Evolutionary conservation across 2,113 vertebrate species (phyloP), one percentile per base, ranked within the genome.

Genomic region (Pseudolaguvia tuberculata): DNA sequence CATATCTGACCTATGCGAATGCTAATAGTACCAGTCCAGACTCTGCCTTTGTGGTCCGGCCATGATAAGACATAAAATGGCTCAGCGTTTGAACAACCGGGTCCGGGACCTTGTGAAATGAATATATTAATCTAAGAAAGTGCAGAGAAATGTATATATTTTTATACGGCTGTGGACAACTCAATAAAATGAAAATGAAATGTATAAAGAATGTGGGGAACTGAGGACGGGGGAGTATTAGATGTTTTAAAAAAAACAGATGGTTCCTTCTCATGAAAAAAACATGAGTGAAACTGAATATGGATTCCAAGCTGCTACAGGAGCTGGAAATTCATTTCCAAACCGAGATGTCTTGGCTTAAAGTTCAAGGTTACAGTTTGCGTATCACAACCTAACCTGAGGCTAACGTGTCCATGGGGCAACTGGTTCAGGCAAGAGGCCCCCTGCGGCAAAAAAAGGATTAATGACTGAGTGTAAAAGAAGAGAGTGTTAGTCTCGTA

Each of bases 91-190:
- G 92, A 92, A 92, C 91, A 92, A 91, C 91, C 88, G 86, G 86
- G 92, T 91, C 91, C 90, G 91, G 92, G 91, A 42, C 92, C 92
- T 93, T 91, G 91, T 90, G 91, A 92, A 92, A 93, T 92, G 92
- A 91, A 85, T 90, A 92, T 91, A 90, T 92, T 80, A 83, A 76
- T 78, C 69, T 63, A 18, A 62, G 76, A 80, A 79, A 76, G 72
- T 76, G 76, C 75, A 42, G 48, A 50, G 76, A 72, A 77, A 75
- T 72, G 72, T 53, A 53, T 53, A 21, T 23, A 51, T 56, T 14
- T 25, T 12, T 42, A 1, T 53, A 53, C 20, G 20, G 18, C 17
- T 15, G 25, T 66, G 23, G 17, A 66, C 45, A 66, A 66, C 63
- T 66, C 21, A 90, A 91, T 90, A 10, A 62, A 81, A 78, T 67